Evolutionary conservation across 2,797 vertebrate genomes (phyloP), one percentile per base, ranked within the genome.

Genomic region (Amazona finschi): DNA sequence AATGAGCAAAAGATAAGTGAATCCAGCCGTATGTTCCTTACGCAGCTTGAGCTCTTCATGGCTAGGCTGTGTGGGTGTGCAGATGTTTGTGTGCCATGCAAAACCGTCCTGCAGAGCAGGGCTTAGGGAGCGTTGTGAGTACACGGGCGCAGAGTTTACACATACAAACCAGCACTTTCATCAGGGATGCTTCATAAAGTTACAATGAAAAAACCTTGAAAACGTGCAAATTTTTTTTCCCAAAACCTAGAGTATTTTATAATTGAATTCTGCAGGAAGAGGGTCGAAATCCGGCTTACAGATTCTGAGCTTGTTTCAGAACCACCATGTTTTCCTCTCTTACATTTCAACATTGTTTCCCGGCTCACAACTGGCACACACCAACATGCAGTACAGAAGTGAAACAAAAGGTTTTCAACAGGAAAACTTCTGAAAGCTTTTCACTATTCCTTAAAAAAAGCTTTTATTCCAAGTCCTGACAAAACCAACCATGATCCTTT

Each of bases 61-160:
- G 57, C 6, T 3, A 3, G 79, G 83, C 83, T 65, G 49, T 11
- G 38, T 49, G 61, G 44, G 43, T 12, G 7, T 21, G 24, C 79
- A 88, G 83, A 18, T 72, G 62, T 61, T 33, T 9, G 36, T 5
- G 47, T 22, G 60, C 70, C 20, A 10, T 3, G 20, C 50, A 69
- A 72, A 89, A 14, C 27, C 33, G 12, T 36, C 36, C 70, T 7
- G 58, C 49, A 25, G 36, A 65, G 65, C 49, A n/a, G 3, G 1
- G 6, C 43, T 5, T 22, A 55, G 52, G 0, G 17, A 60, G 41
- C 3, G 0, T 3, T 5, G 1, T 12, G 41, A 52, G n/a, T n/a
- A 46, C 50, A 20, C 0, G 0, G 65, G 52, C 49, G 18, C 0
- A 2, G 19, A 4, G 11, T 38, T 36, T 3, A 11, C 53, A 66